A percentile compares a stretch with the other conserved stretches of the same genome.
phyloP scores from a whole-genome alignment of 2,113 vertebrate species.

The Pachyramphus minor region DNA sequence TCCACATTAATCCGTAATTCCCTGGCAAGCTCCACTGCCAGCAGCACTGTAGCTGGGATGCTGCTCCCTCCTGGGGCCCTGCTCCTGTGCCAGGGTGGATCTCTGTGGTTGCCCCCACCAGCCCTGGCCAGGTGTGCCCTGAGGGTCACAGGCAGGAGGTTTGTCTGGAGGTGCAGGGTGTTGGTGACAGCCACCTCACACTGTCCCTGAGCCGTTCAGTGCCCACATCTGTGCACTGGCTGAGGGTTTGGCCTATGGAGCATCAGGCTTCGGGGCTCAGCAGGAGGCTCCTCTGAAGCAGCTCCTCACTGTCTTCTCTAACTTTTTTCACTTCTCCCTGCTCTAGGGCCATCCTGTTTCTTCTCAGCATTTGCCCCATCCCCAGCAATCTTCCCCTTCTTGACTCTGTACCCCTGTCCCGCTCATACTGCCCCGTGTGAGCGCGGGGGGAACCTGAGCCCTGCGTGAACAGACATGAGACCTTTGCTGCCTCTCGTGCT shows the following conservation, averaged over 20 bases:
- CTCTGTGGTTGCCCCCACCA: not conserved
- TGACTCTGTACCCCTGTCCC: not conserved
- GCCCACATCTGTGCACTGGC: not conserved
- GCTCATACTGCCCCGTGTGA: accelerated
- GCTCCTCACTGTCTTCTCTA: not conserved
- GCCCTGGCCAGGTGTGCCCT: not conserved
- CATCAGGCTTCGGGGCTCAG: not conserved
- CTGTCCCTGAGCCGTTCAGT: not conserved
- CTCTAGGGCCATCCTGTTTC: not conserved
- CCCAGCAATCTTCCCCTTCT: not conserved
- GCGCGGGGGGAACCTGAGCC: accelerated
- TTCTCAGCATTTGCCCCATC: not conserved
- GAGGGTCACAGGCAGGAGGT: accelerated
- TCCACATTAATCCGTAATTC: slow-evolving; percentile 45
- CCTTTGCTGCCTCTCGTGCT: not conserved
- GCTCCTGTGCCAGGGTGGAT: not conserved
- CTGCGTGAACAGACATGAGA: accelerated
- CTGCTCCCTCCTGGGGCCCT: not conserved
- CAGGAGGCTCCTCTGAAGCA: not conserved
- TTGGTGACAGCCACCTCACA: not conserved
- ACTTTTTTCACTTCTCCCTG: not conserved
- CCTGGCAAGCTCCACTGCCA: not conserved
- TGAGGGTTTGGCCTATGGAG: not conserved
- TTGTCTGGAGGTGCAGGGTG: not conserved
- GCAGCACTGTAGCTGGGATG: not conserved